Base-by-base conservation (phyloP, 2,888 invertebrate genomes). In the Nebria salina region DNA sequence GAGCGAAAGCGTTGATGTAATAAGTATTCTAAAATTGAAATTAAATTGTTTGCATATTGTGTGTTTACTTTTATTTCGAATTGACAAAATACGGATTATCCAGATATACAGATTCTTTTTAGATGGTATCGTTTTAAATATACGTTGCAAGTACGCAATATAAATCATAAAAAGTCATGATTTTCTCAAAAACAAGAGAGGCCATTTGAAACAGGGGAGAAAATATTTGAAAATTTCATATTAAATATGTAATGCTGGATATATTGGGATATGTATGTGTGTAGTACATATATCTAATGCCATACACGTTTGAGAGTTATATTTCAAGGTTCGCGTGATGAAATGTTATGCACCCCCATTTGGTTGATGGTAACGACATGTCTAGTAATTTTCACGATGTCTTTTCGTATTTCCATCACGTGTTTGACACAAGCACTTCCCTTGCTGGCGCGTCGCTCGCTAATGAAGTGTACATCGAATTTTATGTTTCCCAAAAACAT, bases 401-500 rank as follows among this genome's bases (percentile, higher is more conserved):
- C 72, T 77, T 77, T 77, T 72, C 72, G 77, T 77, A 77, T 72
- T 77, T 77, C 77, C 72, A 77, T 77, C 77, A 77, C 77, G 77
- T 77, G 77, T 77, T 77, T 77, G 77, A 72, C 77, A 77, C 77
- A 68, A n/a, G 7, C 68, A n/a, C 25, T 65, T 41, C 66, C 66
- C 65, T 76, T 8, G 72, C 20, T 75, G 15, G 15, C 68, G 26
- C 70, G 72, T 34, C n/a, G 64, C 26, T 72, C 54, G 7, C 77
- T 77, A 77, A 77, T 77, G 77, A 77, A 77, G 77, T 77, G 77
- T 70, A 77, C 72, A 77, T 77, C 77, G 77, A 77, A 72, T 77
- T 72, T 77, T 77, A 65, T 77, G 26, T 41, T 72, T 25, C n/a
- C 70, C 72, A 54, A 54, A 54, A 54, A 11, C 54, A 54, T 54